Conservation (phyloP, 2,797 vertebrate species). For the Parauchenoglanis punctatus region DNA sequence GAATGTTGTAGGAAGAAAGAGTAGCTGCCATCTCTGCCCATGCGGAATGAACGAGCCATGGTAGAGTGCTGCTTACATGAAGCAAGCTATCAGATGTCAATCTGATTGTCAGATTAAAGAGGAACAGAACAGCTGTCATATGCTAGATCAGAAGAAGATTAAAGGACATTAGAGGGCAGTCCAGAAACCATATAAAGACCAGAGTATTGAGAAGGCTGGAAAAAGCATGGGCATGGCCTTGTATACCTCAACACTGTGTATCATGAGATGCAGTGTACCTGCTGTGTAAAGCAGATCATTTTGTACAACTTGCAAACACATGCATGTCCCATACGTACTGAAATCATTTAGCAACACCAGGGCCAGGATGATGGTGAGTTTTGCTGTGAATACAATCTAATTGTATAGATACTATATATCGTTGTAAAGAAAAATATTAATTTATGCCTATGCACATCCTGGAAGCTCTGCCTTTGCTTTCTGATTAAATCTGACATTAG, state of each 20-base stretch:
- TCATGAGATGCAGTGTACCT: not conserved
- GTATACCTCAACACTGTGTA: not conserved
- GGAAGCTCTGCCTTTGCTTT: not conserved
- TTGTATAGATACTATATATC: not conserved
- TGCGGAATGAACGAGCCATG: not conserved
- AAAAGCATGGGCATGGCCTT: not conserved
- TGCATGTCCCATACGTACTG: not conserved
- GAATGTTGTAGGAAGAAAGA: not conserved
- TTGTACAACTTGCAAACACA: not conserved
- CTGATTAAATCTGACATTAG: constrained; percentile 2
- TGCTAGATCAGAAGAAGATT: constrained; percentile 17
- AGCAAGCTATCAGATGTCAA: constrained; percentile 3
- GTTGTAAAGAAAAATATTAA: not conserved
- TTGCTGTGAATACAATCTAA: not conserved
- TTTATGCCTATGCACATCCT: not conserved
- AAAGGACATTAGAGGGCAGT: not conserved
- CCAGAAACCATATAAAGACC: not conserved
- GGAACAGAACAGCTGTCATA: constrained; percentile 6
- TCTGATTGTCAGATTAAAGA: not conserved
- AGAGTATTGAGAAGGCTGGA: not conserved
- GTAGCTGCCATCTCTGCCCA: not conserved
- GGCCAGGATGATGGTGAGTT: not conserved
- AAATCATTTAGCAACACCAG: constrained; percentile 1
- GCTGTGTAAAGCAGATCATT: not conserved
- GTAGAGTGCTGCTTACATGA: constrained; percentile 10